These are phyloP conservation scores for Mechanitis messenoides DNA, from an alignment of 2,888 invertebrate species.

Conservation along the genomic window DNA sequence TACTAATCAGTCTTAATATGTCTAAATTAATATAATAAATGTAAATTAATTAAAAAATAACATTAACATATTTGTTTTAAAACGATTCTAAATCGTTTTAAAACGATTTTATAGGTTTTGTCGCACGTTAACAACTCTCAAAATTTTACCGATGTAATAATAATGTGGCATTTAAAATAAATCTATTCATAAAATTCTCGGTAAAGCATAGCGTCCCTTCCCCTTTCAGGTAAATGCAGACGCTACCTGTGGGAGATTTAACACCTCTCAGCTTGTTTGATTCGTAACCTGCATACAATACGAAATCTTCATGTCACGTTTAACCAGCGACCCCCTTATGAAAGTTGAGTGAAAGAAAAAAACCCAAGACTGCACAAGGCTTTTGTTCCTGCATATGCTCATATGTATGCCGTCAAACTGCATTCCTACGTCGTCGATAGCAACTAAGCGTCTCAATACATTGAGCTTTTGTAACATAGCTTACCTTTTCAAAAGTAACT, in stretches of 20 bases:
- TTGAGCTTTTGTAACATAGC: conserved; percentile 71
- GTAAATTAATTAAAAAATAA: neutral
- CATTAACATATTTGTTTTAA: neutral
- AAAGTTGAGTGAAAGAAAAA: conserved; percentile 56
- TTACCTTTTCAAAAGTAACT: conserved; percentile 74
- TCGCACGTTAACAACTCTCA: neutral
- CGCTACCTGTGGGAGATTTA: conserved; percentile 61
- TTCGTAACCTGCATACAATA: conserved; percentile 35
- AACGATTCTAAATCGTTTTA: too few relatives aligned
- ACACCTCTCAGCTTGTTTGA: conserved; percentile 41
- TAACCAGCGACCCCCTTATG: conserved; percentile 41
- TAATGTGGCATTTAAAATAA: conserved; percentile 39
- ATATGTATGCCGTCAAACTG: conserved; percentile 72
- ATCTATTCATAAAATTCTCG: conserved; percentile 61
- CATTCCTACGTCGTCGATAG: conserved; percentile 73
- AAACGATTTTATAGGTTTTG: neutral
- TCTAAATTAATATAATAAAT: neutral
- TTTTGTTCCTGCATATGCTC: conserved; percentile 71
- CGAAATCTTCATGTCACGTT: conserved; percentile 36
- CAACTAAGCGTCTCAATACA: conserved; percentile 69
- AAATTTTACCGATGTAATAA: conserved; percentile 2
- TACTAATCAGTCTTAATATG: neutral
- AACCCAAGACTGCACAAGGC: conserved; percentile 69
- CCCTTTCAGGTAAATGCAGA: conserved; percentile 64
- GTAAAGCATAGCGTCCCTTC: conserved; percentile 59